phyloP scores from a whole-genome alignment of 2,888 invertebrate genomes.

The Scelioninae gen. 2 region DNA sequence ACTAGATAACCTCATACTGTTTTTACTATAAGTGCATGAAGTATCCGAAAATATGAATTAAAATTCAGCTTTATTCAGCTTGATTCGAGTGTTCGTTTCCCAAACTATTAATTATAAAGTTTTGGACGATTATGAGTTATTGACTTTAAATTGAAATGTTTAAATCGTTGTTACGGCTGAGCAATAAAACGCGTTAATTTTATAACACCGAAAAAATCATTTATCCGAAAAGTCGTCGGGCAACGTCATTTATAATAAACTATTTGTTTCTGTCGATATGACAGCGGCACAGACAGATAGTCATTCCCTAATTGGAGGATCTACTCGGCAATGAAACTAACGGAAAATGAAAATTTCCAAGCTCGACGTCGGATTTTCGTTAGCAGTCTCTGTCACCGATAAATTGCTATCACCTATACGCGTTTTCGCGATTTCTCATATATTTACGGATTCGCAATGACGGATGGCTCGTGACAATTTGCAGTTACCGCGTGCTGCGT shows the following conservation, averaged over 20 bases:
- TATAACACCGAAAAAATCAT: constrained; percentile 18
- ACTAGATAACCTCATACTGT: too few relatives aligned
- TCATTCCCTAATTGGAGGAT: constrained; percentile 56
- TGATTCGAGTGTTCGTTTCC: too few relatives aligned
- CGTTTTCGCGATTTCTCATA: constrained; percentile 50
- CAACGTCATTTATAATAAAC: constrained; percentile 51
- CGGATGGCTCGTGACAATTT: constrained; percentile 51
- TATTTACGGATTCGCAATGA: constrained; percentile 54
- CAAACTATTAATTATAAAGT: neutral
- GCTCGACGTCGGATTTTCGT: constrained; percentile 52
- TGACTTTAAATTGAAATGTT: constrained; percentile 3
- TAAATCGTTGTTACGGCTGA: constrained; percentile 6
- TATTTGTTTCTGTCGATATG: constrained; percentile 50
- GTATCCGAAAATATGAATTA: too few relatives aligned
- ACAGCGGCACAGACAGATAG: constrained; percentile 40
- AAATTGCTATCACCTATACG: constrained; percentile 47
- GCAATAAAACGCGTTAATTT: constrained; percentile 33
- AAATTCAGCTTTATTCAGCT: too few relatives aligned
- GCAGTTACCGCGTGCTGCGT: constrained; percentile 46
- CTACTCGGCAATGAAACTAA: constrained; percentile 48
- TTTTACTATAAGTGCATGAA: too few relatives aligned
- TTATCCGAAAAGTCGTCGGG: constrained; percentile 18
- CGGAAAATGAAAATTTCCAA: constrained; percentile 55
- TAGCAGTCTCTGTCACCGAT: constrained; percentile 45
- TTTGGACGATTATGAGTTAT: neutral